These are phyloP conservation scores for Gambusia holbrooki DNA, from an alignment of 2,113 vertebrate species.

Conservation along the genomic window DNA sequence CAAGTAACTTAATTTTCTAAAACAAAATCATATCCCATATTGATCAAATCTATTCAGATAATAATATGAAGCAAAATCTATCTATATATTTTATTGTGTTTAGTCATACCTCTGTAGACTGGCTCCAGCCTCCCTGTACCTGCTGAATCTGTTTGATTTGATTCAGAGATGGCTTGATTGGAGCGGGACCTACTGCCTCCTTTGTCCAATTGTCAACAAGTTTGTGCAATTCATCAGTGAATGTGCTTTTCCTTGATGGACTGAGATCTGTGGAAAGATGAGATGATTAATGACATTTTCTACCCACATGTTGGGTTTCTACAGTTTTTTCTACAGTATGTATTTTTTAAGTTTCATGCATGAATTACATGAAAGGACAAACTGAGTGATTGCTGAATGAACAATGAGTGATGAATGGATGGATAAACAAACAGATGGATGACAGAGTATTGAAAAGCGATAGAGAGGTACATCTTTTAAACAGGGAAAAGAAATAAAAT, in stretches of 20 bases:
- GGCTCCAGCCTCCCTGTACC: constrained; percentile 86
- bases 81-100: neutral
- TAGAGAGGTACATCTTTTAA: neutral
- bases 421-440: neutral
- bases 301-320: neutral
- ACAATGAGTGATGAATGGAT: neutral
- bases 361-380: neutral
- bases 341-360: neutral
- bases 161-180: constrained; percentile 88
- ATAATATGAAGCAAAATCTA: too few relatives aligned
- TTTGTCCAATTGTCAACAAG: constrained; percentile 93
- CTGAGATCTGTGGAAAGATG: constrained; percentile 68
- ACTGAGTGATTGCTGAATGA: neutral
- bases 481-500: neutral
- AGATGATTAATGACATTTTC: neutral
- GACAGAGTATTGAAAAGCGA: neutral
- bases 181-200: constrained; percentile 80
- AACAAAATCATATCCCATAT: too few relatives aligned
- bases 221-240: constrained; percentile 92
- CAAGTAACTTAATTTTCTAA: too few relatives aligned
- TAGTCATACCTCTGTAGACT: constrained; percentile 80
- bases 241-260: constrained; percentile 86
- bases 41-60: neutral
- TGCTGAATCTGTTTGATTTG: constrained; percentile 92
- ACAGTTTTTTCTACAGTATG: neutral